Evolutionary conservation across 1,140 invertebrate genomes (phyloP).

Genomic region (Polypedilum pembai): DNA sequence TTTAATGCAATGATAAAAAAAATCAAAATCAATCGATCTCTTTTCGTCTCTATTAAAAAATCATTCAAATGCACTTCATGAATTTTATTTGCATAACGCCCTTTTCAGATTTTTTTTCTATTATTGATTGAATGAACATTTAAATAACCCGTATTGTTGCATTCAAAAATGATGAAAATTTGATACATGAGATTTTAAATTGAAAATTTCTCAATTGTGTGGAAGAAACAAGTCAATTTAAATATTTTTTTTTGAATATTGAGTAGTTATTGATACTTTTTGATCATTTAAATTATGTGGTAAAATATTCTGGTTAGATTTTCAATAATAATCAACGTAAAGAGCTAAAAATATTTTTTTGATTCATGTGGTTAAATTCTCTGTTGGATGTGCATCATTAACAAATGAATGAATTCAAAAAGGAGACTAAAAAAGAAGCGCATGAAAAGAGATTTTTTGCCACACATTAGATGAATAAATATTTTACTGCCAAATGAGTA

Average conservation of each 20-base stretch:
- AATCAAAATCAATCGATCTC: not conserved
- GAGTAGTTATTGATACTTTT: too few relatives aligned
- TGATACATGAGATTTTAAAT: too few relatives aligned
- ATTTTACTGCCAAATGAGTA: constrained; percentile 8
- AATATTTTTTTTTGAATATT: too few relatives aligned
- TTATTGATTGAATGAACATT: constrained; percentile 9
- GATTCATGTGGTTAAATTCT: too few relatives aligned
- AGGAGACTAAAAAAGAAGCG: not conserved
- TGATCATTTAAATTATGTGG: too few relatives aligned
- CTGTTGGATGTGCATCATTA: too few relatives aligned
- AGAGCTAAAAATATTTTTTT: too few relatives aligned
- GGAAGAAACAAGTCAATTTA: too few relatives aligned
- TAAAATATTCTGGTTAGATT: too few relatives aligned
- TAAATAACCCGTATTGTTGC: not conserved
- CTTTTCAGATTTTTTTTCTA: not conserved
- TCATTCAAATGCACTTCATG: not conserved
- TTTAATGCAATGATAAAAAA: not conserved
- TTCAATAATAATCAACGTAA: too few relatives aligned
- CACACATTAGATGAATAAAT: constrained; percentile 19
- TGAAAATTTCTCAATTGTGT: too few relatives aligned
- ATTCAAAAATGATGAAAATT: too few relatives aligned
- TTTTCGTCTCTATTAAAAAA: not conserved
- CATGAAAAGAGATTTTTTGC: not conserved
- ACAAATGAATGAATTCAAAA: not conserved
- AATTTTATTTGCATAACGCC: not conserved